These are phyloP conservation scores for Orchestia grillus DNA, from an alignment of 1,140 invertebrate genomes.

Conservation along the genomic window DNA sequence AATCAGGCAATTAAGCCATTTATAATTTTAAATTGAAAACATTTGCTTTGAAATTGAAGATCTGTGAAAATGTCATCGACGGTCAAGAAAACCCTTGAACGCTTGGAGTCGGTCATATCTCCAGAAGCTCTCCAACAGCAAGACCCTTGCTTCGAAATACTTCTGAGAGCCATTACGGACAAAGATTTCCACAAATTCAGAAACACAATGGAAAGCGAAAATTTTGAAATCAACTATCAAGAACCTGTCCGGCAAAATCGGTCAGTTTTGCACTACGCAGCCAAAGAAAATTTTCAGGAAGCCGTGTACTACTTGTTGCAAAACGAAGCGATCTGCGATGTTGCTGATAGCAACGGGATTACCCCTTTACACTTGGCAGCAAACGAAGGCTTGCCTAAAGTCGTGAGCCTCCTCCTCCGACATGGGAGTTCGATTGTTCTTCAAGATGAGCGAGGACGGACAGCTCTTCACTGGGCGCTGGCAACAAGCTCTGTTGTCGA, in stretches of 20 bases:
- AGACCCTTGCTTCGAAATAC: conserved; percentile 49
- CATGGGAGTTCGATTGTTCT: conserved; percentile 79
- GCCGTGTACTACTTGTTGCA: conserved; percentile 80
- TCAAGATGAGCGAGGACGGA: conserved; percentile 79
- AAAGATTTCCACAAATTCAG: conserved; percentile 55
- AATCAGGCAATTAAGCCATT: neutral
- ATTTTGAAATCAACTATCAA: conserved; percentile 58
- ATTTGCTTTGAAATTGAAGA: neutral
- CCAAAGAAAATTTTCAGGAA: conserved; percentile 78
- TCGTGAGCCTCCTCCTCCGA: conserved; percentile 79
- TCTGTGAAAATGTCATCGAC: neutral
- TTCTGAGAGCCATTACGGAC: conserved; percentile 59
- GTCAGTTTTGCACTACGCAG: conserved; percentile 87
- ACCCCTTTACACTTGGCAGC: conserved; percentile 85
- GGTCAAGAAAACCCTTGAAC: neutral
- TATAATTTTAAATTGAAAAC: neutral
- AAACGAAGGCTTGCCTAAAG: conserved; percentile 81
- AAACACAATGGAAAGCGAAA: conserved; percentile 8
- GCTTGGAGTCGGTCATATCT: neutral
- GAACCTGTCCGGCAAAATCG: conserved; percentile 61
- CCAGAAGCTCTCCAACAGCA: conserved; percentile 49
- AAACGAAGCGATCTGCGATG: conserved; percentile 82
- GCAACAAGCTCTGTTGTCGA: neutral
- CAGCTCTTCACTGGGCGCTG: neutral
- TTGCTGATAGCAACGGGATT: conserved; percentile 77